Evolutionary conservation across 2,888 invertebrate genomes (phyloP), one percentile per base, ranked within the genome.

Genomic region (Portevinia maculata): DNA sequence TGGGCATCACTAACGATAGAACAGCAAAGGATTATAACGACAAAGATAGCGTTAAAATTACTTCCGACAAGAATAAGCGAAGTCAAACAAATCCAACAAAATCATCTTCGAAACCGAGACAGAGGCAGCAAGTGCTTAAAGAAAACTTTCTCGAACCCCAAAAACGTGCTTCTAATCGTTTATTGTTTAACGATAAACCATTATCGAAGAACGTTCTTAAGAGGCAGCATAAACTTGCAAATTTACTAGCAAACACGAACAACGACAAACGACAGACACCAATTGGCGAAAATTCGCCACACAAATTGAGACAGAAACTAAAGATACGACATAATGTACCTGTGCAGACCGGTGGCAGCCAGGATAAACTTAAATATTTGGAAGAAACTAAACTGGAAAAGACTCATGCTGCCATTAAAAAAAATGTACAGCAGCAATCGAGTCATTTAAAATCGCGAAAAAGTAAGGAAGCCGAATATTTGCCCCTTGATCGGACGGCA

Each of bases 321-420:
- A 64, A 64, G 7, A n/a, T 17, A n/a, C 64, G 28, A 39, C 15
- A 48, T 2, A n/a, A 60, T 60, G 60, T 60, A 46, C 60, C 46
- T 44, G 17, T 30, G 24, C n/a, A 62, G 0, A 37, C 9, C 15
- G 11, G 11, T 19, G 17, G 7, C 8, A 37, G 50, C 13, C 50
- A 15, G 8, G 13, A 34, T 3, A 48, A 62, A 34, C 13, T 48
- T 30, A n/a, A 34, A 5, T 6, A 15, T 37, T 24, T 11, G 24
- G 37, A 39, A 15, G 48, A 48, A 11, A 15, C 34, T 9, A 17
- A 44, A 19, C 19, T n/a, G n/a, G n/a, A 28, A 28, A 37, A 50
- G 8, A n/a, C 3, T n/a, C n/a, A 50, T 17, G 7, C n/a, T 37
- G 37, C 37, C 1, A n/a, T 62, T 37, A 50, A 64, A 6, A 28